Conservation (phyloP, 2,113 vertebrate genomes). For the Dendrocopos noguchii region DNA sequence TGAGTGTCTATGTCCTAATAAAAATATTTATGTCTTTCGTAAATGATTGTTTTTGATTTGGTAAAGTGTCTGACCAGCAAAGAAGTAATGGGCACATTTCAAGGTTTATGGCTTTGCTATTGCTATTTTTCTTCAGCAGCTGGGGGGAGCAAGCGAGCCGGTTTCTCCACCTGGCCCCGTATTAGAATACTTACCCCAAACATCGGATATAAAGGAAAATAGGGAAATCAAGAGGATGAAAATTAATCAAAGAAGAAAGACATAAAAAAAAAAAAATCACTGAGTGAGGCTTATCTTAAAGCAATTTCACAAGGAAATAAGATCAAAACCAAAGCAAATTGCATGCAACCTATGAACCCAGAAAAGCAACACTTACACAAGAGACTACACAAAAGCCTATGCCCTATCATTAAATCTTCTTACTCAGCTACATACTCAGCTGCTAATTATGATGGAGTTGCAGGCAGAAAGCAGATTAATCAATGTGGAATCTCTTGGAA, state of each 20-base stretch:
- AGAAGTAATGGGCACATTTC: background rate
- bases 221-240: constrained; percentile 31
- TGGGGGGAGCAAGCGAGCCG: constrained; percentile 51
- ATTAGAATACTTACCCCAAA: background rate
- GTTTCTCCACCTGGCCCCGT: background rate
- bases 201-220: background rate
- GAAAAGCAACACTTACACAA: constrained; percentile 47
- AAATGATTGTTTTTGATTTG: background rate
- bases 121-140: constrained; percentile 43
- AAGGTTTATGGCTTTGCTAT: background rate
- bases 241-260: constrained; percentile 60
- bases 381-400: constrained; percentile 7
- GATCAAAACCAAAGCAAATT: constrained; percentile 45
- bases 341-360: background rate
- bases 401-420: constrained; percentile 51
- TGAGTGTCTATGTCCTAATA: background rate
- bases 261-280: constrained; percentile 13
- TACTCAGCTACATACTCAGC: background rate
- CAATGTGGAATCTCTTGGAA: constrained; percentile 34
- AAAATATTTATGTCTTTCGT: background rate
- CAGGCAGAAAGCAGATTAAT: constrained; percentile 51
- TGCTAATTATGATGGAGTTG: constrained; percentile 51
- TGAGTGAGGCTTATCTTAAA: constrained; percentile 30
- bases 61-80: background rate
- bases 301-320: constrained; percentile 52